Conservation (phyloP, 2,113 vertebrate species). For the Psittacara wagleri region DNA sequence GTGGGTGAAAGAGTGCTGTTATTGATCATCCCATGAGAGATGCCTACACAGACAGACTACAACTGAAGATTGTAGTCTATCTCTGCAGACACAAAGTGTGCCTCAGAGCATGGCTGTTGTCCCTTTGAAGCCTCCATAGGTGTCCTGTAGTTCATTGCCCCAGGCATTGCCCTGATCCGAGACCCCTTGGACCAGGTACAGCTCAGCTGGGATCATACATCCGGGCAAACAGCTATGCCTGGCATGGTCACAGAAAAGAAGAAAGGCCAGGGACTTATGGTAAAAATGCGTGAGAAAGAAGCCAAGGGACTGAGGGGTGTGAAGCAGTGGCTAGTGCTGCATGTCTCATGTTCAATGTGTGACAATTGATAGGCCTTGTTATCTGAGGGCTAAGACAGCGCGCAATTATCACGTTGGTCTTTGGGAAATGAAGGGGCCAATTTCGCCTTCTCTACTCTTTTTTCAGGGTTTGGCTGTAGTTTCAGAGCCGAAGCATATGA, state of each 20-base stretch:
- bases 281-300: neutral
- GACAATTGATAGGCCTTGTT: neutral
- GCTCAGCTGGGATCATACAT: fast-evolving
- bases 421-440: neutral
- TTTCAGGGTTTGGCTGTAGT: neutral
- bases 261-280: neutral
- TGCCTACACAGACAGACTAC: neutral
- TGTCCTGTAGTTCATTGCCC: neutral
- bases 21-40: neutral
- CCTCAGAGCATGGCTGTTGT: neutral
- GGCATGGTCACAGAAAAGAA: neutral
- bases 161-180: neutral
- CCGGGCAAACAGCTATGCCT: neutral
- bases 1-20: neutral
- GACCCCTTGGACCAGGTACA: neutral
- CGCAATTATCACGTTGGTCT: fast-evolving
- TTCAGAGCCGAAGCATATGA: fast-evolving
- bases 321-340: neutral
- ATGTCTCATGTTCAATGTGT: fast-evolving
- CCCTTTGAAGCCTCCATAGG: neutral
- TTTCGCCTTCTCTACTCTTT: neutral
- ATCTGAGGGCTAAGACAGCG: neutral
- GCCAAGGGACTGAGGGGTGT: neutral
- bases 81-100: neutral
- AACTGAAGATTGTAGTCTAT: fast-evolving